These are phyloP conservation scores for Eupeodes latifasciatus DNA, from an alignment of 2,888 invertebrate species.

Conservation along the genomic window DNA sequence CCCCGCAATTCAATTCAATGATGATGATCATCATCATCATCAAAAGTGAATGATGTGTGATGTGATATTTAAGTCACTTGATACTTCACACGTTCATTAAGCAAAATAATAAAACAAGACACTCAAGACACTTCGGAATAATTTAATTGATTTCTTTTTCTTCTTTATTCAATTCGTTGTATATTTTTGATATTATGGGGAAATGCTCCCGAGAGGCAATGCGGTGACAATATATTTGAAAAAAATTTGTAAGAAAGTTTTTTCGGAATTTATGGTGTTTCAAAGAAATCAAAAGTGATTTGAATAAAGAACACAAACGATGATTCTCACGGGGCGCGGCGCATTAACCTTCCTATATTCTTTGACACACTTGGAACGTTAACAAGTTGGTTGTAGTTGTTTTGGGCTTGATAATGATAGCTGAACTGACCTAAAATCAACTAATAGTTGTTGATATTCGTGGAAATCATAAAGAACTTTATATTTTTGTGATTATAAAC, in stretches of 20 bases:
- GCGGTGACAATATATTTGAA: background rate
- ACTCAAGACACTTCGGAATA: constrained; percentile 9
- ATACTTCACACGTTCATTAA: constrained; percentile 28
- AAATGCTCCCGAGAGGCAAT: background rate
- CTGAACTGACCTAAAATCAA: background rate
- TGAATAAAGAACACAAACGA: background rate
- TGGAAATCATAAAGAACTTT: background rate
- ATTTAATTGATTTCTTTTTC: background rate
- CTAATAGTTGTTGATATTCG: background rate
- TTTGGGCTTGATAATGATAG: background rate
- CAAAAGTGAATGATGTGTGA: constrained; percentile 43
- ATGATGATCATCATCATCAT: constrained; percentile 4
- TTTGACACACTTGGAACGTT: too few relatives aligned
- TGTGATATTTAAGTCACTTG: constrained; percentile 33
- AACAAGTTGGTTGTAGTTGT: background rate
- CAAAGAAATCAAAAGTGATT: constrained; percentile 22
- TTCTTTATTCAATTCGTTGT: too few relatives aligned
- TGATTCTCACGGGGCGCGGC: background rate
- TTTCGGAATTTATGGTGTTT: background rate
- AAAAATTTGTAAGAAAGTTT: constrained; percentile 4
- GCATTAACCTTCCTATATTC: too few relatives aligned
- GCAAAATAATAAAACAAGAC: too few relatives aligned
- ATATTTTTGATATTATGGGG: background rate
- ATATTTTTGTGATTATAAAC: too few relatives aligned
- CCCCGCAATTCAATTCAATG: constrained; percentile 34